Evolutionary conservation across 2,113 vertebrate species (phyloP).

Genomic region (Entomyzon cyanotis): DNA sequence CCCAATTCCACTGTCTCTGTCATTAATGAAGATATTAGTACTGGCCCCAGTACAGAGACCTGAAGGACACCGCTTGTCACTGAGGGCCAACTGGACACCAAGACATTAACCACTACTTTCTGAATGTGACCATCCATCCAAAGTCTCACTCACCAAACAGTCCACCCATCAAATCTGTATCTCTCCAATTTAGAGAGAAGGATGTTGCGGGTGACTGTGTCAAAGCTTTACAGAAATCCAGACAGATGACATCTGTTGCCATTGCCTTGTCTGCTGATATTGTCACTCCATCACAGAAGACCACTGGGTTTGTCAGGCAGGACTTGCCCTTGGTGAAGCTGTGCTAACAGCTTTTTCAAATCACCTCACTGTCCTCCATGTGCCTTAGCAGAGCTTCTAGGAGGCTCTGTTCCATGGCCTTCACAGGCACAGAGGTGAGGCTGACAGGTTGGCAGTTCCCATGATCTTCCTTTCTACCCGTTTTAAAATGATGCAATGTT

Average conservation of each 20-base stretch:
- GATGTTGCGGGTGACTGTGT: not conserved
- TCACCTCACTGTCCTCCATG: not conserved
- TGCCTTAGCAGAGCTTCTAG: not conserved
- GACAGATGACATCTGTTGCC: not conserved
- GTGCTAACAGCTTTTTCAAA: not conserved
- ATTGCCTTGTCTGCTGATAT: not conserved
- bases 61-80: not conserved
- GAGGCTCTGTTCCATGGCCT: not conserved
- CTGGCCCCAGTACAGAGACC: not conserved
- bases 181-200: not conserved
- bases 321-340: not conserved
- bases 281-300: not conserved
- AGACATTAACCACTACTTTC: not conserved
- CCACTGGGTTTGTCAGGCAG: not conserved
- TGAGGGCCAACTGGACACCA: not conserved
- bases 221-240: not conserved
- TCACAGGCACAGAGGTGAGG: not conserved
- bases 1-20: too few relatives aligned
- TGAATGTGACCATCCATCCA: not conserved
- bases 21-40: not conserved
- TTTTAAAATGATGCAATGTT: not conserved
- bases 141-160: not conserved
- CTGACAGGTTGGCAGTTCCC: not conserved
- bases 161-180: not conserved
- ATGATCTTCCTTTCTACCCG: not conserved